A percentile compares a stretch with the other conserved stretches of the same genome.
Evolutionary conservation across 2,113 vertebrate species (phyloP).

Genomic region (Emberiza fucata): DNA sequence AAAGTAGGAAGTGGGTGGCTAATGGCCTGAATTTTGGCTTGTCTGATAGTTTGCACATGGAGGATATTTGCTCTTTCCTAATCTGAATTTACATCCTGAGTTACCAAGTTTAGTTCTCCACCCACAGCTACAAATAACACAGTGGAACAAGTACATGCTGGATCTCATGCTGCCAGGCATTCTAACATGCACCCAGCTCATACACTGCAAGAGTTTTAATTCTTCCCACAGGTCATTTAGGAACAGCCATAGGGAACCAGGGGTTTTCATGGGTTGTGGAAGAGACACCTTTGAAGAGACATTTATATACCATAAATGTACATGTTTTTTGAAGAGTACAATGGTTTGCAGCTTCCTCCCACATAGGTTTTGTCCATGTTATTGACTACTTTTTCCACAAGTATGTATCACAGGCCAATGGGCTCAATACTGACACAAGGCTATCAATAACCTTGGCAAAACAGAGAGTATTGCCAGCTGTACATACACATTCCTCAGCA

Average conservation of each 20-base stretch:
- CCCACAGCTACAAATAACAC: not conserved
- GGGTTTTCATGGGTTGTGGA: not conserved
- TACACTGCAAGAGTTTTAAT: not conserved
- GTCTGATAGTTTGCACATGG: not conserved
- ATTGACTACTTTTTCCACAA: not conserved
- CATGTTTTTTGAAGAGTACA: not conserved
- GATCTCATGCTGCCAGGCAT: not conserved
- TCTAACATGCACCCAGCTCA: not conserved
- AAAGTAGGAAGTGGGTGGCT: not conserved
- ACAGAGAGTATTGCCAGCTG: not conserved
- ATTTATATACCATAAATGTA: not conserved
- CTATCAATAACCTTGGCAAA: not conserved
- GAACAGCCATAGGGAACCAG: not conserved
- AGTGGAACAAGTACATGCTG: not conserved
- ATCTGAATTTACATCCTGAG: not conserved
- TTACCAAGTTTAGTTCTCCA: not conserved
- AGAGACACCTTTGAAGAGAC: not conserved
- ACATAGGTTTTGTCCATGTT: not conserved
- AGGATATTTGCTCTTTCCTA: not conserved
- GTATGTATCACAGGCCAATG: not conserved
- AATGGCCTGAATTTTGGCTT: not conserved
- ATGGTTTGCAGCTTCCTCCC: not conserved
- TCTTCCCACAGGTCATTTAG: not conserved
- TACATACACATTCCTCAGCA: not conserved
- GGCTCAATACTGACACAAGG: not conserved